A percentile compares a stretch with the other conserved stretches of the same genome.
These are phyloP conservation scores for Nicator chloris DNA, from an alignment of 2,113 vertebrate species.

Conservation along the genomic window DNA sequence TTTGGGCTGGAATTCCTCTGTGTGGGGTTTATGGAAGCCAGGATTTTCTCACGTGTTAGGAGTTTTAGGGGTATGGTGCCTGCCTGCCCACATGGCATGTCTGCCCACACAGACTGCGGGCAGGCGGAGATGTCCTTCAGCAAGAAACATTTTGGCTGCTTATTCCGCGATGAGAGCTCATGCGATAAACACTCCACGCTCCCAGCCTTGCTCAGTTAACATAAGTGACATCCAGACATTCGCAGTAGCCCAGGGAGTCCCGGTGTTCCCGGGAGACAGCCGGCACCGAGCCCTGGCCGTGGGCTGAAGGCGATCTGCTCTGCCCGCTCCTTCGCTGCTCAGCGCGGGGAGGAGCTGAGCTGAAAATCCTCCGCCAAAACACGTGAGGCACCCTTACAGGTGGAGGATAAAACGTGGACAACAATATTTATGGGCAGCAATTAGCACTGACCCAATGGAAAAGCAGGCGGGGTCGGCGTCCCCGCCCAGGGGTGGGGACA, in stretches of 20 bases:
- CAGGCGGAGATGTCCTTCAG: too few relatives aligned
- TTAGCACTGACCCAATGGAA: not conserved
- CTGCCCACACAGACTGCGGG: too few relatives aligned
- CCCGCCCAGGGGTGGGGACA: accelerated
- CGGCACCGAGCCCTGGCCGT: not conserved
- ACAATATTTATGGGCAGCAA: not conserved
- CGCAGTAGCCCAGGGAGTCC: accelerated
- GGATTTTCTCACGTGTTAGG: not conserved
- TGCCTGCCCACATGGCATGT: accelerated
- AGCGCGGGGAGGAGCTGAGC: not conserved
- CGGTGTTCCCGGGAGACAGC: not conserved
- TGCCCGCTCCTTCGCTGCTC: not conserved
- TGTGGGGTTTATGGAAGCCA: not conserved
- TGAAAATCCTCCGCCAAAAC: not conserved
- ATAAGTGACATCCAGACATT: too few relatives aligned
- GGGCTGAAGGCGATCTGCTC: not conserved
- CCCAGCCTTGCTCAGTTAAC: not conserved
- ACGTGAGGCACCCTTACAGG: not conserved
- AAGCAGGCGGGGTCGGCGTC: accelerated
- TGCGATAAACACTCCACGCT: not conserved
- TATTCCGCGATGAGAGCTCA: accelerated
- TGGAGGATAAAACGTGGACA: not conserved
- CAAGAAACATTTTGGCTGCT: not conserved
- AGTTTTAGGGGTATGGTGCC: not conserved
- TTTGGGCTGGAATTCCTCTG: not conserved